A percentile compares a stretch with the other conserved stretches of the same genome.
These are phyloP conservation scores for Lethrus apterus DNA, from an alignment of 1,140 invertebrate species.

Conservation along the genomic window DNA sequence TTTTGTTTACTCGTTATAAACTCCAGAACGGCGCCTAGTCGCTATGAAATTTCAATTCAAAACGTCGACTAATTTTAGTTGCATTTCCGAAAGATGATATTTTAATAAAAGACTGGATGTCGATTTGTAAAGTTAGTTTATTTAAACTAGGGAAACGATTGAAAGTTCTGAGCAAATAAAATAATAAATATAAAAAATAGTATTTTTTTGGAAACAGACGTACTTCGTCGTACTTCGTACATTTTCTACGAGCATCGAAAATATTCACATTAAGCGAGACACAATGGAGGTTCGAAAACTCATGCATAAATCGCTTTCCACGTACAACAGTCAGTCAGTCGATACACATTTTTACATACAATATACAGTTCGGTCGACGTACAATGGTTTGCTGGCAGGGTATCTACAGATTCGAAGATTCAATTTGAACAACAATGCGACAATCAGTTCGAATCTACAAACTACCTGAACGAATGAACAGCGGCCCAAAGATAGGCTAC, in stretches of 20 bases:
- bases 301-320: not conserved
- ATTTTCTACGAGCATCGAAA: conserved; percentile 7
- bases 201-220: no score
- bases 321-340: not conserved
- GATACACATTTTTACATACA: conserved; percentile 11
- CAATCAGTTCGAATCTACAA: conserved; percentile 5
- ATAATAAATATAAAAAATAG: no score
- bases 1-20: no score
- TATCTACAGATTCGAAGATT: conserved; percentile 13
- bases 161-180: no score
- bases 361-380: conserved; percentile 4
- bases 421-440: conserved; percentile 12
- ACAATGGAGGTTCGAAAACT: not conserved
- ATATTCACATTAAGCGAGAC: conserved; percentile 10
- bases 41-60: no score
- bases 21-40: no score
- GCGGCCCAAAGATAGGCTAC: no score
- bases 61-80: no score
- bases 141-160: no score
- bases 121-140: no score
- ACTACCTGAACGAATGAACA: conserved; percentile 2
- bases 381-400: conserved; percentile 6
- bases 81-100: no score
- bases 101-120: no score
- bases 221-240: conserved; percentile 9